phyloP scores from a whole-genome alignment of 2,888 invertebrate species.

The Campoplex capitator region DNA sequence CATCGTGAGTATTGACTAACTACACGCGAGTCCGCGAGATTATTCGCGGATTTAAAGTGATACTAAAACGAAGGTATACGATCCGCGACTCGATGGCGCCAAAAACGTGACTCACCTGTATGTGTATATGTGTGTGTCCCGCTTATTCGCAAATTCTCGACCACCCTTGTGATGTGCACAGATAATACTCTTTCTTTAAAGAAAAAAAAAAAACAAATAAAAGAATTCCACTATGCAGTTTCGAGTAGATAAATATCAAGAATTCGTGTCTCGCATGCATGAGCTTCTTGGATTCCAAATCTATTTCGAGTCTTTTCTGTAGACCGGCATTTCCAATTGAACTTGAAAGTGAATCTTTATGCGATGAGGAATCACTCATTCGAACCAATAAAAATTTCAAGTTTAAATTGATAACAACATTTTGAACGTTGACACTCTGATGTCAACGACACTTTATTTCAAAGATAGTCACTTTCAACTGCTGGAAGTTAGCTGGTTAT shows the following conservation, averaged over 20 bases:
- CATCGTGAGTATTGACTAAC: constrained; percentile 8
- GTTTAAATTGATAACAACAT: neutral
- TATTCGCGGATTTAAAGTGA: constrained; percentile 42
- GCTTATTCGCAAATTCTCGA: constrained; percentile 44
- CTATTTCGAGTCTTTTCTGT: constrained; percentile 18
- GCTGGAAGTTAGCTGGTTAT: neutral
- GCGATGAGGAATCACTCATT: neutral
- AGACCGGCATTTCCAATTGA: constrained; percentile 4
- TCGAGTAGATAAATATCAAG: constrained; percentile 41
- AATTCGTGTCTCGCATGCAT: constrained; percentile 14
- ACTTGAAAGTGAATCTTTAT: neutral
- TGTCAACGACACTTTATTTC: neutral
- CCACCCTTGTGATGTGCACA: constrained; percentile 18
- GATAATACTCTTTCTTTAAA: constrained; percentile 17
- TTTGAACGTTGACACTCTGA: neutral
- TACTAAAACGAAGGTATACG: constrained; percentile 40
- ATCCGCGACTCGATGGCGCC: constrained; percentile 55
- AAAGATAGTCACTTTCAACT: neutral
- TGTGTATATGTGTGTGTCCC: constrained; percentile 13
- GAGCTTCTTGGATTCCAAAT: constrained; percentile 37
- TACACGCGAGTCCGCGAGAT: constrained; percentile 30
- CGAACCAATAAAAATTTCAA: neutral
- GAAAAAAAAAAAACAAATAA: neutral
- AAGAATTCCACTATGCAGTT: constrained; percentile 18
- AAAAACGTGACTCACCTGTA: constrained; percentile 59